Conservation (phyloP, 1,140 invertebrate species). For the Drosophila bipectinata region DNA sequence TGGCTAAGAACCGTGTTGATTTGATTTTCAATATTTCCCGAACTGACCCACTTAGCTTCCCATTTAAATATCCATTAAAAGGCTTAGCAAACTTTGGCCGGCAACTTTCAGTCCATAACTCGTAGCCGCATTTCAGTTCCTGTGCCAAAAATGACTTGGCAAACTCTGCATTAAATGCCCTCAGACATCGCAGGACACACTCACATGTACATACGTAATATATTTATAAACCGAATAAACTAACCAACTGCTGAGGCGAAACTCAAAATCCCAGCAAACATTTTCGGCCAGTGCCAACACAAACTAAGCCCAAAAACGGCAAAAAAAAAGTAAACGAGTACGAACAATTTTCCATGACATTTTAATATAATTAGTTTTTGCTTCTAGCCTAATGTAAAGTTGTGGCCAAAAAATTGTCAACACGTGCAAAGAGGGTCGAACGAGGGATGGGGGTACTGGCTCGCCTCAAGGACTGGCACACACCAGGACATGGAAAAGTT, state of each 20-base stretch:
- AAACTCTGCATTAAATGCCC: slow-evolving; percentile 63
- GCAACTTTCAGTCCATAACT: slow-evolving; percentile 37
- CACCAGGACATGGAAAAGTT: slow-evolving; percentile 54
- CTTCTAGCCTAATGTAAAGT: slow-evolving; percentile 75
- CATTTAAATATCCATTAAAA: slow-evolving; percentile 43
- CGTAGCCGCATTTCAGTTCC: slow-evolving; percentile 38
- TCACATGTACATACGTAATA: neutral
- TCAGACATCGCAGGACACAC: slow-evolving; percentile 15
- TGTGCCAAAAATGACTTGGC: slow-evolving; percentile 66
- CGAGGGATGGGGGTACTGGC: slow-evolving; percentile 7
- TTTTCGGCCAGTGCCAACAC: slow-evolving; percentile 58
- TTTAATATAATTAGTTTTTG: slow-evolving; percentile 82
- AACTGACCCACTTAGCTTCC: slow-evolving; percentile 25
- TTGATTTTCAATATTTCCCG: slow-evolving; percentile 26
- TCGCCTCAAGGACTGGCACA: slow-evolving; percentile 49
- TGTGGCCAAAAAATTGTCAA: slow-evolving; percentile 79
- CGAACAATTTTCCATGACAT: slow-evolving; percentile 74
- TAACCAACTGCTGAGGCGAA: slow-evolving; percentile 37
- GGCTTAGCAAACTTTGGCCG: slow-evolving; percentile 28
- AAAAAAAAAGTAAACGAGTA: slow-evolving; percentile 1
- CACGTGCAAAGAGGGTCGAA: slow-evolving; percentile 43
- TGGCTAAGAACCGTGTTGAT: slow-evolving; percentile 25
- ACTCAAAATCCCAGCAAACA: slow-evolving; percentile 59
- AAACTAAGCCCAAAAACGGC: neutral
- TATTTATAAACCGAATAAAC: slow-evolving; percentile 40